phyloP scores from a whole-genome alignment of 2,797 vertebrate genomes.

The Urosaurus nigricauda region DNA sequence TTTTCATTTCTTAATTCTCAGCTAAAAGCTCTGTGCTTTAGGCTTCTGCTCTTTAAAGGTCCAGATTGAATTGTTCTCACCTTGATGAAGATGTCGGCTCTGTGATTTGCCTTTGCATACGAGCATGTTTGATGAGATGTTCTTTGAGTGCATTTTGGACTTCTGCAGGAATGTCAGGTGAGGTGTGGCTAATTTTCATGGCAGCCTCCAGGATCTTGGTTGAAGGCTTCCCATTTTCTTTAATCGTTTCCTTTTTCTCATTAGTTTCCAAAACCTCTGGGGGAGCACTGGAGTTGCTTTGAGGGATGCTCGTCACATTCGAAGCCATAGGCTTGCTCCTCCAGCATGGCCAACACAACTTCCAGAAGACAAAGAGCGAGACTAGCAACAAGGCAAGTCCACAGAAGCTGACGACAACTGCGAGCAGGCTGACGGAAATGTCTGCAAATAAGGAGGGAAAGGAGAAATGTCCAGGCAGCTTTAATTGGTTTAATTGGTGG shows the following conservation, averaged over 20 bases:
- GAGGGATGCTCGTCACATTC: slow-evolving; percentile 80
- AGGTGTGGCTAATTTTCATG: slow-evolving; percentile 99
- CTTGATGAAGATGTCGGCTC: slow-evolving; percentile 96
- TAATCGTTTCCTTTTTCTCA: slow-evolving; percentile 85
- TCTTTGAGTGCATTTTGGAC: slow-evolving; percentile 93
- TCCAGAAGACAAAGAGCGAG: slow-evolving; percentile 99
- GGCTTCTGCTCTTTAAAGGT: neutral
- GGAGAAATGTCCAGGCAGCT: slow-evolving; percentile 43
- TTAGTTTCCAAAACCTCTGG: slow-evolving; percentile 82
- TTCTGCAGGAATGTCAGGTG: slow-evolving; percentile 96
- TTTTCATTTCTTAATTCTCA: slow-evolving; percentile 12
- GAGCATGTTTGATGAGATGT: slow-evolving; percentile 90
- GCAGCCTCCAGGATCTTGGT: slow-evolving; percentile 90
- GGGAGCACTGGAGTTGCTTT: slow-evolving; percentile 82
- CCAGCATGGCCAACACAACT: slow-evolving; percentile 98
- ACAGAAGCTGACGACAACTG: slow-evolving; percentile 97
- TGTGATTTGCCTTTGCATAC: slow-evolving; percentile 96
- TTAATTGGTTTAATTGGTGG: slow-evolving; percentile 8
- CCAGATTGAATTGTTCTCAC: slow-evolving; percentile 74
- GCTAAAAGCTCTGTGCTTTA: neutral
- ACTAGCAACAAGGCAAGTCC: slow-evolving; percentile 96
- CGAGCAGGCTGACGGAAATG: slow-evolving; percentile 96
- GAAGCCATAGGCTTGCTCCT: slow-evolving; percentile 90
- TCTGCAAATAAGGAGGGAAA: slow-evolving; percentile 83
- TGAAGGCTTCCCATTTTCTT: slow-evolving; percentile 83